Base-by-base conservation (phyloP, 2,797 vertebrate species). In the Balearica regulorum region DNA sequence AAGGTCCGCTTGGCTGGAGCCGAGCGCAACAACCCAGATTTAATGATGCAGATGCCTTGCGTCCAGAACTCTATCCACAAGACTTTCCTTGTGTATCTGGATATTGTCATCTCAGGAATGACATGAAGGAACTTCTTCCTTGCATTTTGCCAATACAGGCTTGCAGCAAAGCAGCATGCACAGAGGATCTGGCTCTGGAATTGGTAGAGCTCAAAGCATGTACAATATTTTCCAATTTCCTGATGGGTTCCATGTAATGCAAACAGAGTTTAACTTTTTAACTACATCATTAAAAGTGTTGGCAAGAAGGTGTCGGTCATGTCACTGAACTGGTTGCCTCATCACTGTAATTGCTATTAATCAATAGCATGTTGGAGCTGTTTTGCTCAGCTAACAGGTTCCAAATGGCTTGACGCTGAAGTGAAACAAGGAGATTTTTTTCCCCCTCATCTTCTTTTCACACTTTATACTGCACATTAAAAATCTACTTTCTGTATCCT, bases 341-440 rank as follows among this genome's bases (percentile, higher is more conserved):
- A 79, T 90, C 51, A 1, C 76, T 78, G 39, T 77, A 77, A 82
- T 54, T 58, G 77, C 44, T 25, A 19, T 87, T 92, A 93, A 81
- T 92, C 18, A n/a, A 83, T 37, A 48, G 88, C 84, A 75, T 93
- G 96, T 76, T 83, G 82, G 90, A 90, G 72, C 58, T 81, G 55
- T 51, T 83, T 64, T 51, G 51, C 90, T 91, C 75, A 17, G 71
- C 43, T 84, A 96, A 97, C 54, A 93, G 93, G 73, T 91, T 96
- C 97, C 97, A 97, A 97, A 97, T 96, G 96, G 84, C 75, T 91
- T 75, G 54, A 65, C 0, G 11, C 33, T 78, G 41, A 86, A 79
- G 55, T 72, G 72, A 91, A 96, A 88, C 60, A 91, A 91, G 79
- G 82, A 87, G 48, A 29, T 21, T n/a, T 70, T 48, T 58, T 25